Evolutionary conservation across 2,888 invertebrate species (phyloP), one percentile per base, ranked within the genome.

Genomic region (Lithophane ornitopus): DNA sequence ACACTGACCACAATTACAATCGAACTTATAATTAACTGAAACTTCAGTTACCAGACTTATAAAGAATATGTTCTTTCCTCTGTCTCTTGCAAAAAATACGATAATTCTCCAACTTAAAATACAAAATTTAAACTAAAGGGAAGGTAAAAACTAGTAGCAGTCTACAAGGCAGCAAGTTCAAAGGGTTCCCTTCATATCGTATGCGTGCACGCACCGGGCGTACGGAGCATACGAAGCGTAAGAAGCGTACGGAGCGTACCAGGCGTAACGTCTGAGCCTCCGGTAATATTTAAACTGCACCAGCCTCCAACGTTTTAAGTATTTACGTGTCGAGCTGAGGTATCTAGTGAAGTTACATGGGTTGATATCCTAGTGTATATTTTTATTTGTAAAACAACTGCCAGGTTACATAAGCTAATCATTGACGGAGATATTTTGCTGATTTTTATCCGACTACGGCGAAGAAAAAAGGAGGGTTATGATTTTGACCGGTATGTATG

Each of bases 211-310:
- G 89, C 89, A 90, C 74, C 73, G 67, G 58, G 66, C 84, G 69
- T 76, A 71, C 11, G n/a, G n/a, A 56, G 28, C 58, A 12, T 52
- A 59, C 11, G n/a, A n/a, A 56, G 28, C 58, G 16, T 52, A 59
- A 26, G 9, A 26, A 63, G 65, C 83, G 74, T 79, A 73, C 11
- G 28, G 28, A 56, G 28, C 58, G 16, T 52, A 59, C 34, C 16
- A 26, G 65, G 65, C 83, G 74, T 79, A 72, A 82, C 80, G 86
- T 85, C 81, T 86, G 73, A 84, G 58, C 54, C 61, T 74, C 58
- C 22, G 80, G 83, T 85, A 85, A 88, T 89, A 81, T 90, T 88
- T 85, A 87, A 90, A 90, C 87, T 90, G 85, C 87, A 89, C 73
- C 76, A 66, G 44, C 70, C 41, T 44, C 14, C 44, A 46, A 44